These are phyloP conservation scores for Aradophagus sp. DNA, from an alignment of 1,140 invertebrate genomes.

Conservation along the genomic window DNA sequence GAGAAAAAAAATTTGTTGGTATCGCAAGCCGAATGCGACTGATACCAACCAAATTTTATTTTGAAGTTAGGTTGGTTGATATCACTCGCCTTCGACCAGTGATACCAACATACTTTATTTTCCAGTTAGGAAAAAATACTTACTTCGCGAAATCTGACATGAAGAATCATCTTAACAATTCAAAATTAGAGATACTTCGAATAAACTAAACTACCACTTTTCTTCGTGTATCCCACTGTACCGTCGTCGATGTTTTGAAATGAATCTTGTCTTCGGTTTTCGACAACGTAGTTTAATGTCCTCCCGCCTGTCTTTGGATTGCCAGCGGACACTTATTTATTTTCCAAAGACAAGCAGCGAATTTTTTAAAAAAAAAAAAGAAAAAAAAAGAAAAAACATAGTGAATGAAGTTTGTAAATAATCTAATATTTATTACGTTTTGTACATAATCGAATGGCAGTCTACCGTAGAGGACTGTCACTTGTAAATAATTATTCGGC, in stretches of 20 bases:
- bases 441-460: slow-evolving; percentile 17
- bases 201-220: not conserved
- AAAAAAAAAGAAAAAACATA: slow-evolving; percentile 18
- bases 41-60: no score
- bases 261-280: slow-evolving; percentile 29
- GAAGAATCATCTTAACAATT: no score
- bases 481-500: slow-evolving; percentile 13
- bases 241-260: no score
- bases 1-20: no score
- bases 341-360: no score
- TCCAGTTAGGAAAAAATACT: not conserved
- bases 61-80: no score
- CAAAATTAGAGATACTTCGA: not conserved
- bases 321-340: slow-evolving; percentile 49
- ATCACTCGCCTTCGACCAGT: no score
- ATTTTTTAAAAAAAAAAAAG: slow-evolving; percentile 10
- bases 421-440: slow-evolving; percentile 28
- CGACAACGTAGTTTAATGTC: slow-evolving; percentile 40
- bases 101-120: no score
- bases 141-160: not conserved
- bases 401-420: slow-evolving; percentile 52
- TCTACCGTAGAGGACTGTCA: not conserved
- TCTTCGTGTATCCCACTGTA: slow-evolving; percentile 12
- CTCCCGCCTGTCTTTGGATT: slow-evolving; percentile 26
- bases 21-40: no score